Base-by-base conservation (phyloP, 2,888 invertebrate species). In the Griposia aprilina region DNA sequence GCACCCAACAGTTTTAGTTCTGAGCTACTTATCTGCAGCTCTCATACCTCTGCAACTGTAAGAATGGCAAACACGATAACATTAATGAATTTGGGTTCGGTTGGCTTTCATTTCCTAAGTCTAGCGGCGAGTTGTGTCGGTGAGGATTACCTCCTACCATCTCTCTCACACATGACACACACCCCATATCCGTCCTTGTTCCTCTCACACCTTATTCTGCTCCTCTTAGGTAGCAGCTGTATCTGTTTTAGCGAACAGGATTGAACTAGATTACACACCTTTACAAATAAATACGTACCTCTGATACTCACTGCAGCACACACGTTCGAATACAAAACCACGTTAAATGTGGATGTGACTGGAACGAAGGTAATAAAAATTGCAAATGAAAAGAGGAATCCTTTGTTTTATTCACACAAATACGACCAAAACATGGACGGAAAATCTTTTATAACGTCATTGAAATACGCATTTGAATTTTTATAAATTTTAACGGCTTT, bases 81-180 rank as follows among this genome's bases (percentile, higher is more conserved):
- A 93, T 92, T 94, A 94, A 94, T 94, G 93, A 94, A 94, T 94
- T 94, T 94, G 92, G 93, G 93, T 94, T 94, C 91, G 91, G 92
- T 90, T 92, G 91, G 92, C 92, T 93, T 94, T 93, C 93, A 94
- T 94, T 94, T 93, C 93, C 93, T 93, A 93, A 93, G 92, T 93
- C 93, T 90, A 87, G 88, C 91, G 87, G 88, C 86, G 90, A 91
- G 90, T 91, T 91, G 92, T 90, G 89, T 90, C 71, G 87, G 90
- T 81, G 85, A 86, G 93, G 92, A 93, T 93, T 94, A 92, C 86
- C 85, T 78, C 76, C 81, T 81, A 26, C 84, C 74, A 76, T 90
- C 91, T 80, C 89, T 78, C 82, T 91, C 86, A 70, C 88, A 82
- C 91, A 68, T 72, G 45, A 75, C 60, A 62, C 66, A 84, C 69